Percentiles rank a stretch among this genome's conserved stretches.
Conservation (phyloP, 2,797 vertebrate species). For the Catharus ustulatus region DNA sequence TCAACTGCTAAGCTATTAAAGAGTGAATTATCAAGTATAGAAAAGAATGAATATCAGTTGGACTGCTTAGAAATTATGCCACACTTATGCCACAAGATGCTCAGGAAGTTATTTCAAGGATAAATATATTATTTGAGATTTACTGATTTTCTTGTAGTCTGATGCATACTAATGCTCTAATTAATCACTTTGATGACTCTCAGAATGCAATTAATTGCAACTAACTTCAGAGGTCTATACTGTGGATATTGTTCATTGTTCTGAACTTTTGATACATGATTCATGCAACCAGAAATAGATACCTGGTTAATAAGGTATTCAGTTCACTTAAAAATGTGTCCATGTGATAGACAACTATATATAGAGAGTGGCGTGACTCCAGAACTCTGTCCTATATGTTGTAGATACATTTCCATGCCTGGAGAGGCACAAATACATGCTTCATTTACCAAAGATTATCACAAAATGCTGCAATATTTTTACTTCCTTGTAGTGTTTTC, state of each 20-base stretch:
- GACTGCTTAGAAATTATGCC: neutral
- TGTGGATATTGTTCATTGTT: neutral
- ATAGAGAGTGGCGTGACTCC: fast-evolving
- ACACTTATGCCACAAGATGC: neutral
- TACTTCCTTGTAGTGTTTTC: neutral
- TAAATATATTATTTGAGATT: neutral
- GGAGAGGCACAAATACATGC: neutral
- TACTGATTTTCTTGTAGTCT: neutral
- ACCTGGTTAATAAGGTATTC: neutral
- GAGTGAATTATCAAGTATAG: neutral
- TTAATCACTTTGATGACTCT: neutral
- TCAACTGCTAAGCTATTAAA: neutral
- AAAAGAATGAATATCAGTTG: neutral
- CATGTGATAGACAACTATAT: neutral
- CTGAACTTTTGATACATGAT: neutral
- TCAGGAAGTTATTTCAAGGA: neutral
- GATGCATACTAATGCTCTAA: neutral
- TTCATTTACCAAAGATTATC: neutral
- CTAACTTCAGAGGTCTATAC: neutral
- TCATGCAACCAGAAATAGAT: neutral
- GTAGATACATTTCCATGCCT: neutral
- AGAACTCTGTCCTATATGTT: neutral
- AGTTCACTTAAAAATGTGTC: neutral
- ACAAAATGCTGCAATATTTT: neutral
- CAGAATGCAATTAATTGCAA: neutral